Base-by-base conservation (phyloP, 2,797 vertebrate genomes). In the Simalia tracyae region DNA sequence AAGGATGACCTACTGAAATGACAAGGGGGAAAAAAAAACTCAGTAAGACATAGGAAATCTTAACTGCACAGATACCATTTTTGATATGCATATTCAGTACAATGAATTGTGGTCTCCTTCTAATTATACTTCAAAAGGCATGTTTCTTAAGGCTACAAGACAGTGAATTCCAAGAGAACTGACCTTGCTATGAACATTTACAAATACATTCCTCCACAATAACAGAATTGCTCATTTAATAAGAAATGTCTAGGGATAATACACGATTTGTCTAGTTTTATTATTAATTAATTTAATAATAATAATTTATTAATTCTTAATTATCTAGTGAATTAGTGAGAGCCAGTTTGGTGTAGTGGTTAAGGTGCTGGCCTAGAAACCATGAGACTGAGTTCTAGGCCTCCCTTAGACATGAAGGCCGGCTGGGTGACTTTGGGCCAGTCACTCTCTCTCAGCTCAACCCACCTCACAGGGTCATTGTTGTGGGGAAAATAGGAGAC, bases 141-240 rank as follows among this genome's bases (percentile, higher is more conserved):
- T 54, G 15, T 31, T 87, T 59, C n/a, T 11, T 87, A 19, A 28
- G 19, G 28, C 56, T 87, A 9, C 15, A 59, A 86, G 6, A 87
- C 90, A 66, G n/a, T 88, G 86, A 28, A 64, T n/a, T 6, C 61
- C 59, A 88, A 90, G 72, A 86, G 92, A 95, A 92, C 59, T 2
- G 46, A 91, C 89, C 76, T 76, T 87, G 93, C 94, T 95, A 93
- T 54, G 92, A 94, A 94, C 24, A 36, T 54, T 88, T 42, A 31
- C 89, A 93, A 94, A 95, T 95, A 91, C 89, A 72, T 31, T 11
- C 26, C 93, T 94, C 92, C 0, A 26, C 90, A 89, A 90, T 89
- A 72, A 72, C 72, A 3, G 12, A 24, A 66, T 1, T 86, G 56
- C 7, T 28, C 7, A 7, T 59, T 87, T 64, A 90, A 64, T 89